Evolutionary conservation across 2,113 vertebrate species (phyloP), one percentile per base, ranked within the genome.

Genomic region (Sebastes fasciatus): DNA sequence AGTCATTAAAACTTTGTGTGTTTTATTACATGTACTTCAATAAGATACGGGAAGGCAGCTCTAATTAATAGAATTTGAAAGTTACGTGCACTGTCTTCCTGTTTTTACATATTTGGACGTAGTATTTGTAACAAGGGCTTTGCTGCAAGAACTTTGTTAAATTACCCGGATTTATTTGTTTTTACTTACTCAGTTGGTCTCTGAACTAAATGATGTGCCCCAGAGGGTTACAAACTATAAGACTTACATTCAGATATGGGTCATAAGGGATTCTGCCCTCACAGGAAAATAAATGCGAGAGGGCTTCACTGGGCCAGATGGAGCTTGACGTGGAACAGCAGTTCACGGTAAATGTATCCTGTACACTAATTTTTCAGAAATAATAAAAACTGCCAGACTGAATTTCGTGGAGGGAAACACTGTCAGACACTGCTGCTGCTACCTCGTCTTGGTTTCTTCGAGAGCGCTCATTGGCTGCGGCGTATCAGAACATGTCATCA

Each of bases 291-390:
- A 77, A 76, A 81, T 66, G 34, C 2, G 6, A 58, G 40, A 23
- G 23, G 17, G 48, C 71, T 82, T 54, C 23, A 34, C 23, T 4
- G 54, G 54, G 60, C 78, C 85, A 88, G 73, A 73, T 88, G 84
- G 84, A 85, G 73, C 77, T 79, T 55, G 74, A 82, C 57, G 2
- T 51, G 66, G 55, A 88, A 79, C 77, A 86, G 86, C 81, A 48
- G 84, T 73, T 73, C 17, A 49, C 72, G 16, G 6, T 74, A 88
- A 86, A 68, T 76, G 45, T 79, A 86, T 49, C 75, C 71, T 74
- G 61, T 74, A 13, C n/a, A 5, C n/a, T 19, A 4, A 76, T 79
- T 77, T 85, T 73, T 79, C 76, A 49, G 26, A 63, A 74, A 83
- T 46, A n/a, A 42, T n/a, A 58, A 42, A 62, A 81, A 26, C 19